Percentiles rank a stretch among this genome's conserved stretches.
These are phyloP conservation scores for human (Homo sapiens) DNA, from an alignment of 2,113 vertebrate species.

Conservation along the genomic window DNA sequence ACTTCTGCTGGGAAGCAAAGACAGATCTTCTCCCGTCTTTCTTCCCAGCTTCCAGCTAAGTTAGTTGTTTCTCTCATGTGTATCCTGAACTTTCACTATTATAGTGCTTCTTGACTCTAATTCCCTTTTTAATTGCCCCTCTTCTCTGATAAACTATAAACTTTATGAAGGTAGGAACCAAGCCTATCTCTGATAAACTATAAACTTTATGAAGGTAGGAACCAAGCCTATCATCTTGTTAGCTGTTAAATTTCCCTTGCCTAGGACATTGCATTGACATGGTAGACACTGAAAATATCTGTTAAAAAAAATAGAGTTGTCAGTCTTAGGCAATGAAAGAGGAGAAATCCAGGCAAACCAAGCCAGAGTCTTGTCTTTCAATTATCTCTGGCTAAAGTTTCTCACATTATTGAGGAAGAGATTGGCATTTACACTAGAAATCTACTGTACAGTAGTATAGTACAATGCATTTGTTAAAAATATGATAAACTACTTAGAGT, in stretches of 20 bases:
- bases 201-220: background rate
- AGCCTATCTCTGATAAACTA: background rate
- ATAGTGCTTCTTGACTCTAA: background rate
- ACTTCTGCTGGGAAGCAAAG: background rate
- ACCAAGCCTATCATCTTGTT: background rate
- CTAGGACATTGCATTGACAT: background rate
- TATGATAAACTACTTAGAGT: background rate
- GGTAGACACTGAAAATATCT: background rate
- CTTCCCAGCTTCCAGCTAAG: background rate
- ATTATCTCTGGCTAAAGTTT: background rate
- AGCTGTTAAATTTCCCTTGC: background rate
- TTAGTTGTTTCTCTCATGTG: background rate
- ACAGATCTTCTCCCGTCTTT: background rate
- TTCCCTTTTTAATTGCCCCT: background rate
- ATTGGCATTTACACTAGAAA: background rate
- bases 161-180: background rate
- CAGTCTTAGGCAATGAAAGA: background rate
- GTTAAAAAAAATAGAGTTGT: background rate
- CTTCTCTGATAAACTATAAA: background rate
- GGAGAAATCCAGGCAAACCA: background rate
- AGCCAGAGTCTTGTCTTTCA: background rate
- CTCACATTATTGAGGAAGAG: background rate
- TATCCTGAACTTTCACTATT: rapidly evolving
- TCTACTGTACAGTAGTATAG: background rate
- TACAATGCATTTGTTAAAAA: background rate